Conservation (phyloP, 2,797 vertebrate genomes). For the Lepilemur septentrionalis region DNA sequence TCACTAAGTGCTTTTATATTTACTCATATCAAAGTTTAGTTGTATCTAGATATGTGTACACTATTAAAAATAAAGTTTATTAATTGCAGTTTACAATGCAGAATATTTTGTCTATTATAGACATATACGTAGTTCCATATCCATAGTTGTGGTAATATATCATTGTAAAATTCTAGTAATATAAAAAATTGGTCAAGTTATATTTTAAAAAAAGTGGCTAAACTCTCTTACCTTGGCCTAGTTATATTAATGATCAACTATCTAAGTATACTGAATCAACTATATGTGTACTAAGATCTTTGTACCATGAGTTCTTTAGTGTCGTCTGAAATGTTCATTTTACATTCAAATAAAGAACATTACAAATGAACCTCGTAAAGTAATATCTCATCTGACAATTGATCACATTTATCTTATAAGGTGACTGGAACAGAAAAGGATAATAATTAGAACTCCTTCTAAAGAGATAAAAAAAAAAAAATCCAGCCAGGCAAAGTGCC, state of each 20-base stretch:
- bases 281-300: background rate
- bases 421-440: conserved; percentile 33
- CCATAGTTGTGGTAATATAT: background rate
- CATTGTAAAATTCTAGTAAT: background rate
- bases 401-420: background rate
- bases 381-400: conserved; percentile 33
- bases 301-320: background rate
- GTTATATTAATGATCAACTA: background rate
- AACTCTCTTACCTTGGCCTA: background rate
- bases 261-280: background rate
- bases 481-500: too few species aligned
- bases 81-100: background rate
- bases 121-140: background rate
- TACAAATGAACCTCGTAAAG: conserved; percentile 43
- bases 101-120: background rate
- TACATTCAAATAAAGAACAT: background rate
- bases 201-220: background rate
- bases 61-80: background rate
- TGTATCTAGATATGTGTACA: background rate
- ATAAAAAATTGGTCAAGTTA: background rate
- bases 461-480: background rate
- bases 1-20: background rate
- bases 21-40: background rate
- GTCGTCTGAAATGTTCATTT: background rate
- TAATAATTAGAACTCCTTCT: conserved; percentile 40